Conservation (phyloP, 2,888 invertebrate species). For the Caenorhabditis afra region DNA sequence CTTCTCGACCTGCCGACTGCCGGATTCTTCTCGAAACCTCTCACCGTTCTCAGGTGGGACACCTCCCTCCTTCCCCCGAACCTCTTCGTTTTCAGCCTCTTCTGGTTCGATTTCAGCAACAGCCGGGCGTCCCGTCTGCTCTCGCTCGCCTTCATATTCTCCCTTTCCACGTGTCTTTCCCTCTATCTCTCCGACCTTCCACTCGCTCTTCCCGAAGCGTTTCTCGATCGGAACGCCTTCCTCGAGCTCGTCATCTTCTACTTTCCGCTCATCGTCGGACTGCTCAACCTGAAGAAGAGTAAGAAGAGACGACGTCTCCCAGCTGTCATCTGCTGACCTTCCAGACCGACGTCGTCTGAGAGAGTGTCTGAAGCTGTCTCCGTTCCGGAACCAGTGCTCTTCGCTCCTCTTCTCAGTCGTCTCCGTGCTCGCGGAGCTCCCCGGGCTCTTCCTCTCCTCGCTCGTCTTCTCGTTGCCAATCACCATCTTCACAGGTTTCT, state of each 20-base stretch:
- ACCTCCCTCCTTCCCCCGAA: neutral
- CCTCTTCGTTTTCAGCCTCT: constrained; percentile 35
- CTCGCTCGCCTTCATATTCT: constrained; percentile 29
- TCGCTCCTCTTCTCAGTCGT: constrained; percentile 1
- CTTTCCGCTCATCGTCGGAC: constrained; percentile 35
- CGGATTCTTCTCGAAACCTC: constrained; percentile 7
- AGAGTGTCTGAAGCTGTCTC: constrained; percentile 30
- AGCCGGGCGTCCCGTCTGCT: constrained; percentile 32
- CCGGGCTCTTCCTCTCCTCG: constrained; percentile 6
- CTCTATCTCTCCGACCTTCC: constrained; percentile 41
- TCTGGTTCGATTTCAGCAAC: constrained; percentile 81
- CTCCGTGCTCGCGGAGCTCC: constrained; percentile 7
- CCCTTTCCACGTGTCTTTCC: constrained; percentile 31
- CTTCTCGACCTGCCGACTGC: constrained; percentile 41
- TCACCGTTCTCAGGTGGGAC: constrained; percentile 30
- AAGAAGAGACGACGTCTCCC: neutral
- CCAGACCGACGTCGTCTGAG: constrained; percentile 36
- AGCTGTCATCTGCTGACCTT: too few species aligned
- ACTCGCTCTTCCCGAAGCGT: constrained; percentile 40
- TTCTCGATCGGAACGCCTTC: constrained; percentile 41
- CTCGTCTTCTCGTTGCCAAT: constrained; percentile 17
- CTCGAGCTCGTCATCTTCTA: constrained; percentile 32
- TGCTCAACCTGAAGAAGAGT: constrained; percentile 37
- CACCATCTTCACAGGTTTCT: constrained; percentile 32
- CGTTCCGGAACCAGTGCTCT: constrained; percentile 24